phyloP scores from a whole-genome alignment of 2,113 vertebrate genomes.

The Donacobius atricapilla region DNA sequence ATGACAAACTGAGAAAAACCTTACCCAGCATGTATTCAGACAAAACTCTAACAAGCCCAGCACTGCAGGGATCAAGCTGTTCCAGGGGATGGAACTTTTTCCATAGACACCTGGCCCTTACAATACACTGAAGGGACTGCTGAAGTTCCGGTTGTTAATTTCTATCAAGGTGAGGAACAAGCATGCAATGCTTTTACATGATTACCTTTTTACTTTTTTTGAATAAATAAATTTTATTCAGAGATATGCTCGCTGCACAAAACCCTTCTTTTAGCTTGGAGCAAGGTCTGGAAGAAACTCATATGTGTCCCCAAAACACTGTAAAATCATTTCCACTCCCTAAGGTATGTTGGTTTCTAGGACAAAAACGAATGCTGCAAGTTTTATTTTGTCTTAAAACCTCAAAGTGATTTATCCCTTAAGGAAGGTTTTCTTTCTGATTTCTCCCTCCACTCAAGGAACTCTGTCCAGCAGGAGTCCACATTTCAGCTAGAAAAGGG shows the following conservation, averaged over 20 bases:
- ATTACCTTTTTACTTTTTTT: not conserved
- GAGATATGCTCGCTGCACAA: not conserved
- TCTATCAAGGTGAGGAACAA: not conserved
- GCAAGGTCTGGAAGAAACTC: not conserved
- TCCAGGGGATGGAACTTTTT: not conserved
- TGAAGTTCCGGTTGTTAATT: not conserved
- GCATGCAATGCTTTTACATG: rapidly evolving
- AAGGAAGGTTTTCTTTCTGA: not conserved
- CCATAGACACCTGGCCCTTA: no score
- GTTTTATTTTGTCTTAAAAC: not conserved
- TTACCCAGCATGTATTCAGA: rapidly evolving
- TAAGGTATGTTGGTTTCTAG: not conserved
- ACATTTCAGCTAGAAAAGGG: not conserved
- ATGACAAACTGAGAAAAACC: not conserved
- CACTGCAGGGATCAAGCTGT: not conserved
- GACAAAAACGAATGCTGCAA: not conserved
- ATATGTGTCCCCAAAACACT: not conserved
- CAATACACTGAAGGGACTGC: not conserved
- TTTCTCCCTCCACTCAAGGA: not conserved
- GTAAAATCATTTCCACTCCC: not conserved
- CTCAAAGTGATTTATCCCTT: not conserved
- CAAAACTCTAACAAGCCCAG: not conserved
- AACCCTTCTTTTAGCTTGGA: not conserved
- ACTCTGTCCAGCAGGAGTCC: not conserved
- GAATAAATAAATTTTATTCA: not conserved